Evolutionary conservation across 2,113 vertebrate genomes (phyloP).

Genomic region (Dryoscopus gambensis): DNA sequence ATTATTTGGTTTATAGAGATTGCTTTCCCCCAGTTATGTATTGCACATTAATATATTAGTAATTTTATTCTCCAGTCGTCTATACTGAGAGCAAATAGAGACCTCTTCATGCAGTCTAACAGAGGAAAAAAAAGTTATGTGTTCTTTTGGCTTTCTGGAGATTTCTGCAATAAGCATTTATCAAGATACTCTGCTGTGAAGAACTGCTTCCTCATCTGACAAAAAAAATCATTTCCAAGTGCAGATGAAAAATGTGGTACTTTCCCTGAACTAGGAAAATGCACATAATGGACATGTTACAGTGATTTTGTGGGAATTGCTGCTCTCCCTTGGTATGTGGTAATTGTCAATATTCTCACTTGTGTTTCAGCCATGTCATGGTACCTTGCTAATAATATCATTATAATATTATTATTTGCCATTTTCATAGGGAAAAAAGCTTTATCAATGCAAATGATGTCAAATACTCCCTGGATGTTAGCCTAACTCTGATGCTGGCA

Average conservation of each 20-base stretch:
- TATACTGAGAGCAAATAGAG: neutral
- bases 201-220: constrained; percentile 32
- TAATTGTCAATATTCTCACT: neutral
- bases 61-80: neutral
- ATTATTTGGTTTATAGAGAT: neutral
- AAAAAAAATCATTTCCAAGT: constrained; percentile 34
- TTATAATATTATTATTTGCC: neutral
- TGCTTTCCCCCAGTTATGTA: neutral
- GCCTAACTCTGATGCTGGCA: neutral
- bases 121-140: neutral
- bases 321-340: neutral
- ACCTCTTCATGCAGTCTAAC: neutral
- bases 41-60: neutral
- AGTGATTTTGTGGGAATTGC: neutral
- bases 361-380: neutral
- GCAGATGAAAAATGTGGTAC: constrained; percentile 33
- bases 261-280: neutral
- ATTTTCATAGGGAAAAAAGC: neutral
- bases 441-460: neutral
- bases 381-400: neutral
- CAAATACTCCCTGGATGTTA: neutral
- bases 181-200: constrained; percentile 23
- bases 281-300: neutral
- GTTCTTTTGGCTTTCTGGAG: constrained; percentile 1
- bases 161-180: constrained; percentile 42